These are phyloP conservation scores for Poecilia picta DNA, from an alignment of 2,797 vertebrate species.

Conservation along the genomic window DNA sequence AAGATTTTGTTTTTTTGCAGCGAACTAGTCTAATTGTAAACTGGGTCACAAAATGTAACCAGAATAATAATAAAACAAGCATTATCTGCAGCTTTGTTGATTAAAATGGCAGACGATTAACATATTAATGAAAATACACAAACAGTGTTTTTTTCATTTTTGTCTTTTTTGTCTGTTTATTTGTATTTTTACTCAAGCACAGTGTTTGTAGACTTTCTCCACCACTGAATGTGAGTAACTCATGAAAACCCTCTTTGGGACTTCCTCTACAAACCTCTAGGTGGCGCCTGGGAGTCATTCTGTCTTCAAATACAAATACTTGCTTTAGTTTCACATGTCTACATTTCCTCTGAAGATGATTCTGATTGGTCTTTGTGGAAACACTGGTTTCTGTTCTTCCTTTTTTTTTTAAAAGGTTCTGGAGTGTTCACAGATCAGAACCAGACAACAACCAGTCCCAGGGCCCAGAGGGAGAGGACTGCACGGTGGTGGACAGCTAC, in stretches of 20 bases:
- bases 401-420: conserved; percentile 23
- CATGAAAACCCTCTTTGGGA: background rate
- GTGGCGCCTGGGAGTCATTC: conserved; percentile 2
- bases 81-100: too few relatives aligned
- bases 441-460: conserved; percentile 16
- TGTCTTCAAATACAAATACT: background rate
- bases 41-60: too few relatives aligned
- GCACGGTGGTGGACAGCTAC: conserved; percentile 34
- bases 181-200: too few relatives aligned
- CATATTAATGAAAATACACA: too few relatives aligned
- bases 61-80: too few relatives aligned
- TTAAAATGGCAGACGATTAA: too few relatives aligned
- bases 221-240: background rate
- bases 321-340: background rate
- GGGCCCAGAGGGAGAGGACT: conserved; percentile 42
- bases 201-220: too few relatives aligned
- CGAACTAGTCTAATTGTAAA: too few relatives aligned
- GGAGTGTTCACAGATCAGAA: background rate
- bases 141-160: too few relatives aligned
- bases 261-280: conserved; percentile 11
- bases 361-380: background rate
- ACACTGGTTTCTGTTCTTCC: background rate
- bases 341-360: background rate
- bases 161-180: background rate
- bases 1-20: too few relatives aligned